Percentiles rank a stretch among this genome's conserved stretches.
phyloP scores from a whole-genome alignment of 2,888 invertebrate species.

The Podabrus alpinus region DNA sequence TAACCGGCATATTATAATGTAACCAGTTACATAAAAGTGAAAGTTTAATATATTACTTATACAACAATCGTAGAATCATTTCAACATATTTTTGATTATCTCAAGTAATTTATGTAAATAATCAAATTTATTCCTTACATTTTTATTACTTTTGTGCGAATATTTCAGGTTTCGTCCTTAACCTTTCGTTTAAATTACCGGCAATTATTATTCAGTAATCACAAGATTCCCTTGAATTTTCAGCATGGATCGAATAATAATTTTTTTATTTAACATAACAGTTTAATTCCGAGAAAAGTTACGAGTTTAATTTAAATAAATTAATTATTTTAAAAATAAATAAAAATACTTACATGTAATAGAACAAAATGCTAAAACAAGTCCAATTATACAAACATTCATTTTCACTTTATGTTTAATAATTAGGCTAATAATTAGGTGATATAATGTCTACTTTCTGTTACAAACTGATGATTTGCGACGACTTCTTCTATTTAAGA shows the following conservation, averaged over 20 bases:
- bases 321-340: neutral
- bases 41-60: conserved; percentile 16
- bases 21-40: conserved; percentile 27
- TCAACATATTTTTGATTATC: conserved; percentile 7
- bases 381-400: conserved; percentile 20
- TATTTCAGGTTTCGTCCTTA: conserved; percentile 1
- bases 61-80: conserved; percentile 9
- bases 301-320: neutral
- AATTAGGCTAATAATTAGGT: conserved; percentile 36
- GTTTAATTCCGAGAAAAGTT: neutral
- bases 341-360: conserved; percentile 22
- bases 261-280: neutral
- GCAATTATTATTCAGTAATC: neutral
- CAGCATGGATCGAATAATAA: neutral
- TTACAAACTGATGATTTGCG: conserved; percentile 44
- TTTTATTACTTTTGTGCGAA: neutral
- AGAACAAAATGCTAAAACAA: conserved; percentile 15
- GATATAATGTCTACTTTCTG: conserved; percentile 44
- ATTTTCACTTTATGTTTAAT: conserved; percentile 29
- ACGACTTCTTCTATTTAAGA: conserved; percentile 48
- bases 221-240: neutral
- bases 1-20: conserved; percentile 7
- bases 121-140: neutral
- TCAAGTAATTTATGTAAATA: conserved; percentile 11
- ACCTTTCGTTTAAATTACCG: conserved; percentile 18